These are phyloP conservation scores for Loxodonta africana DNA, from an alignment of 2,113 vertebrate genomes.

Conservation along the genomic window DNA sequence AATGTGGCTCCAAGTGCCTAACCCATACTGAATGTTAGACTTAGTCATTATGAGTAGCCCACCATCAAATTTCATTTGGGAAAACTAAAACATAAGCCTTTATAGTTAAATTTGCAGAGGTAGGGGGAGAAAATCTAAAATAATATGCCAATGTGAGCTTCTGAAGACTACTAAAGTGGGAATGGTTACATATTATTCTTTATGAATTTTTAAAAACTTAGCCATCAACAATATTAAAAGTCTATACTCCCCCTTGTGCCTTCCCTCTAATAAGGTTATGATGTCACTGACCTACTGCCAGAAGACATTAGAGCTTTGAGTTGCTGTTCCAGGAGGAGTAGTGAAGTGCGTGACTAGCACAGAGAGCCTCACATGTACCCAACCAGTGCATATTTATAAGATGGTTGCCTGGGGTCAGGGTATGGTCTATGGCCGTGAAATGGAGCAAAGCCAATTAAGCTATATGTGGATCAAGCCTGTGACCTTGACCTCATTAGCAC, in stretches of 20 bases:
- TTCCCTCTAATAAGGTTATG: not conserved
- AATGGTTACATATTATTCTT: not conserved
- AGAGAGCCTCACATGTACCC: conserved; percentile 49
- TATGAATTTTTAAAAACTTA: conserved; percentile 8
- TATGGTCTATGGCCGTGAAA: conserved; percentile 78
- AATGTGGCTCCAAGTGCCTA: not conserved
- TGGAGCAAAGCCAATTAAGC: conserved; percentile 84
- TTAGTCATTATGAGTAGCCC: not conserved
- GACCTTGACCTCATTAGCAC: conserved; percentile 86
- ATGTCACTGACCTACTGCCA: not conserved
- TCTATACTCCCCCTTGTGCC: not conserved
- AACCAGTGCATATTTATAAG: conserved; percentile 42
- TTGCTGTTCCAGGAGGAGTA: conserved; percentile 20
- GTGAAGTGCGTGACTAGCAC: not conserved
- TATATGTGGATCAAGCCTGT: conserved; percentile 76
- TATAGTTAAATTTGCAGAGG: conserved; percentile 23
- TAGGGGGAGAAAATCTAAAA: conserved; percentile 19
- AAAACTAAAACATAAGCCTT: conserved; percentile 40
- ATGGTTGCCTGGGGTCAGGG: conserved; percentile 72
- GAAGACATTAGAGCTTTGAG: conserved; percentile 22
- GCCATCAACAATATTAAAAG: not conserved
- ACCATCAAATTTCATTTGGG: conserved; percentile 28
- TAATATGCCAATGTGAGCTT: not conserved
- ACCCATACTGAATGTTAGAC: not conserved
- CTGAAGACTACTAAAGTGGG: conserved; percentile 16